phyloP scores from a whole-genome alignment of 2,888 invertebrate genomes.

The Fragum whitleyi region DNA sequence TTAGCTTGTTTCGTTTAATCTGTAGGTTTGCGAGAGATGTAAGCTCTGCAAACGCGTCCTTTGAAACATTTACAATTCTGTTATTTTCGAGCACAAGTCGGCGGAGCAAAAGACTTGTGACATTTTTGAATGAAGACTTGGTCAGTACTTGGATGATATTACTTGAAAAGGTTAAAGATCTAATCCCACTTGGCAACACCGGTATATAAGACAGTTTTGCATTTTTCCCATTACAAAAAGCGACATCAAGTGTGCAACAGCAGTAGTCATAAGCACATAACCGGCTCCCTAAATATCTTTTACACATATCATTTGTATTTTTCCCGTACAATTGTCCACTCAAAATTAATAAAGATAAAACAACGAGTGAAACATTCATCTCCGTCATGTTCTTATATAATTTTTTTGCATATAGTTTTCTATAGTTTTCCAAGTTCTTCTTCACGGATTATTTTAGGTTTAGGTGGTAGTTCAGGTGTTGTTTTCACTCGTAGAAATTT shows the following conservation, averaged over 20 bases:
- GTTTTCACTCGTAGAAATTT: too few species aligned
- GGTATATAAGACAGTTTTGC: not conserved
- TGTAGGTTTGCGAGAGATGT: not conserved
- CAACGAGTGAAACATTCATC: not conserved
- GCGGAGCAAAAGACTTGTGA: not conserved
- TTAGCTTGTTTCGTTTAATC: not conserved
- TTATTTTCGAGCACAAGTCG: not conserved
- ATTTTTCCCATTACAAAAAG: not conserved
- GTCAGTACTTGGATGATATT: not conserved
- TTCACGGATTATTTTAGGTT: too few species aligned
- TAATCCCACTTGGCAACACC: not conserved
- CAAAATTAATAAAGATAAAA: not conserved
- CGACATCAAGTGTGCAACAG: not conserved
- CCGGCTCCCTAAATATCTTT: not conserved
- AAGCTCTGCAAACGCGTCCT: constrained; percentile 1
- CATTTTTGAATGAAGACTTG: not conserved
- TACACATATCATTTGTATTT: not conserved
- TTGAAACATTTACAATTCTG: not conserved
- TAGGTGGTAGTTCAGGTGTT: too few species aligned
- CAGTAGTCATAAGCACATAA: not conserved
- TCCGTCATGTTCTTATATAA: not conserved
- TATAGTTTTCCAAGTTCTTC: too few species aligned
- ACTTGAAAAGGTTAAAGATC: not conserved
- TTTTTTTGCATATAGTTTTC: too few species aligned
- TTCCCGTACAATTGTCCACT: not conserved